Evolutionary conservation across 2,797 vertebrate genomes (phyloP).

Genomic region (Anabas testudineus): DNA sequence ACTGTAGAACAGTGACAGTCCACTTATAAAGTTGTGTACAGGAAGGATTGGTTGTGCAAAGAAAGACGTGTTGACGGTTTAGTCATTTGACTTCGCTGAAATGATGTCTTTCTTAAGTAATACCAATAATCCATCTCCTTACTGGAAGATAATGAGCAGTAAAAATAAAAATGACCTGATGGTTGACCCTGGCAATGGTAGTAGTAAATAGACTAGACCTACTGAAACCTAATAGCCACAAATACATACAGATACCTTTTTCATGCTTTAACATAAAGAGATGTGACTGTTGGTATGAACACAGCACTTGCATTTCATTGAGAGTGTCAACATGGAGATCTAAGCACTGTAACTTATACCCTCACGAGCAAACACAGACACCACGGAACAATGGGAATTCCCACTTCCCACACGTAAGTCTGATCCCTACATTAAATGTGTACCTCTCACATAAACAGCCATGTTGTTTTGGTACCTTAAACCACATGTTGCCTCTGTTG

Average conservation of each 20-base stretch:
- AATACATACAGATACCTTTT: slow-evolving; percentile 49
- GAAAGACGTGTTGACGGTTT: not conserved
- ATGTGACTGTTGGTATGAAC: slow-evolving; percentile 10
- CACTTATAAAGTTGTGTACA: not conserved
- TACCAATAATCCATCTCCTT: not conserved
- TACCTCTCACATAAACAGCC: slow-evolving; percentile 55
- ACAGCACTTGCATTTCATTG: slow-evolving; percentile 5
- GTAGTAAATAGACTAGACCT: slow-evolving; percentile 72
- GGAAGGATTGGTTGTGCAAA: not conserved
- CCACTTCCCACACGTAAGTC: slow-evolving; percentile 28
- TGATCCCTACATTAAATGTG: slow-evolving; percentile 50
- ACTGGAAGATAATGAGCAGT: not conserved
- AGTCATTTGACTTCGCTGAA: not conserved
- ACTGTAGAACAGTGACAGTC: not conserved
- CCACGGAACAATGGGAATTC: slow-evolving; percentile 56
- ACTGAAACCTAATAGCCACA: slow-evolving; percentile 52
- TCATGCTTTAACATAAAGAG: slow-evolving; percentile 30
- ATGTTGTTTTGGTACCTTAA: slow-evolving; percentile 66
- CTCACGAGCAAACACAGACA: slow-evolving; percentile 28
- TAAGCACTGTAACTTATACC: slow-evolving; percentile 1
- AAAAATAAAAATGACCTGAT: slow-evolving; percentile 13
- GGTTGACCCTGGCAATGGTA: slow-evolving; percentile 22
- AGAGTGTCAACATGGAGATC: slow-evolving; percentile 16
- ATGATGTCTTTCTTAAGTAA: not conserved
- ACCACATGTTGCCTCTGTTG: slow-evolving; percentile 50